These are phyloP conservation scores for Lamellibrachia satsuma DNA, from an alignment of 2,888 invertebrate species.

Conservation along the genomic window DNA sequence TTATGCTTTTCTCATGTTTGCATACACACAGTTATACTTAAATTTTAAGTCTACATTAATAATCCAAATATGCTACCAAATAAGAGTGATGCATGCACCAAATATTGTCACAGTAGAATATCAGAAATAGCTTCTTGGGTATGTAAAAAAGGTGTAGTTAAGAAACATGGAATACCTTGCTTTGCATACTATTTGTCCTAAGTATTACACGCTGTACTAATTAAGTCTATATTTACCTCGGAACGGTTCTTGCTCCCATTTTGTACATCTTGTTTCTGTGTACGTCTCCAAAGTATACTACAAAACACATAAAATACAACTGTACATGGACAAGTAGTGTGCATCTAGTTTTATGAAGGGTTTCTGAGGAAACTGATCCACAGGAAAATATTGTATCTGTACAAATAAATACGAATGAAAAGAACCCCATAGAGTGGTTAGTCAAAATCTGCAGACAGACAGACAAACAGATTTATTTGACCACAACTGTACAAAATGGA, in stretches of 20 bases:
- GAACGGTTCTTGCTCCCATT: constrained; percentile 47
- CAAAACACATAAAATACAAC: constrained; percentile 20
- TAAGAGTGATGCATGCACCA: too few species aligned
- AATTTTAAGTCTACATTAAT: too few species aligned
- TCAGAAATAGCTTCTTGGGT: too few species aligned
- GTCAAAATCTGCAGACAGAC: neutral
- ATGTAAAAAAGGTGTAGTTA: too few species aligned
- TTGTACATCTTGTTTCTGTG: constrained; percentile 57
- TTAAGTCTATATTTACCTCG: constrained; percentile 36
- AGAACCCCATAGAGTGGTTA: neutral
- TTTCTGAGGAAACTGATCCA: neutral
- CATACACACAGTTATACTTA: too few species aligned
- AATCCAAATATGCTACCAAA: too few species aligned
- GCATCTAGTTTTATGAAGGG: neutral
- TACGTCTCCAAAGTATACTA: constrained; percentile 47
- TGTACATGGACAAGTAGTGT: neutral
- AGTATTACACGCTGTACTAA: neutral
- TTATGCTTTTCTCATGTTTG: too few species aligned
- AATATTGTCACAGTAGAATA: too few species aligned
- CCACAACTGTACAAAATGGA: too few species aligned
- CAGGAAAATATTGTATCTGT: neutral
- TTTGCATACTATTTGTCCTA: neutral
- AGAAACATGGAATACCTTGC: neutral
- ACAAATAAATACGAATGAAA: neutral
- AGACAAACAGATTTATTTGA: neutral